Percentiles rank a stretch among this genome's conserved stretches.
Conservation (phyloP, 2,113 vertebrate genomes). For the Mionectes macconnelli region DNA sequence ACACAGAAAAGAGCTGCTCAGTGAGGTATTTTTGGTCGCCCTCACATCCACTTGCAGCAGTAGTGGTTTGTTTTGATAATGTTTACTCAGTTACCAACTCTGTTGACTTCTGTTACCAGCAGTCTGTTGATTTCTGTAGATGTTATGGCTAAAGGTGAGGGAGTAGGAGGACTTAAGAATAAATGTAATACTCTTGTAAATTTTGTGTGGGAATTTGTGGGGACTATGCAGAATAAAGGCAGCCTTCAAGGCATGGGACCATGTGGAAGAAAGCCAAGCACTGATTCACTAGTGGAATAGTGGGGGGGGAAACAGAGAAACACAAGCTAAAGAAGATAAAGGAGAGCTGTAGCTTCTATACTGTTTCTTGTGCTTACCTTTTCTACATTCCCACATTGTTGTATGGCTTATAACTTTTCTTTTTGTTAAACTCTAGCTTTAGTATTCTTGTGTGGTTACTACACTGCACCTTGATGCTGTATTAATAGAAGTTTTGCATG, state of each 20-base stretch:
- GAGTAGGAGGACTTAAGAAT: background rate
- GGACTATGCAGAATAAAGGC: background rate
- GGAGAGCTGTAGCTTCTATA: background rate
- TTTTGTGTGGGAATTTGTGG: background rate
- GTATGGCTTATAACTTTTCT: background rate
- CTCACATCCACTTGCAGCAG: background rate
- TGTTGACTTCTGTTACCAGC: background rate
- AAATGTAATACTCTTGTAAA: background rate
- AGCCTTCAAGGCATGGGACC: background rate
- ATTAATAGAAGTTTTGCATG: background rate
- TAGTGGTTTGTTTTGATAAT: background rate
- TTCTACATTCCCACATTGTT: background rate
- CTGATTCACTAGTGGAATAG: background rate
- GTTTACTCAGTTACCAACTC: background rate
- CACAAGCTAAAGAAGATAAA: background rate
- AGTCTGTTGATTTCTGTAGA: background rate
- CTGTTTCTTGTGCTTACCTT: background rate
- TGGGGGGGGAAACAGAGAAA: background rate
- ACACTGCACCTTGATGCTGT: background rate
- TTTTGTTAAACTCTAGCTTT: background rate
- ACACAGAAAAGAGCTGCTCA: background rate
- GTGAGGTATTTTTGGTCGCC: background rate
- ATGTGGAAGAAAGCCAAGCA: background rate
- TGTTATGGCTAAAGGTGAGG: background rate
- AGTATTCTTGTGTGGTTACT: background rate